phyloP scores from a whole-genome alignment of 2,888 invertebrate species.

The Spodoptera picta region DNA sequence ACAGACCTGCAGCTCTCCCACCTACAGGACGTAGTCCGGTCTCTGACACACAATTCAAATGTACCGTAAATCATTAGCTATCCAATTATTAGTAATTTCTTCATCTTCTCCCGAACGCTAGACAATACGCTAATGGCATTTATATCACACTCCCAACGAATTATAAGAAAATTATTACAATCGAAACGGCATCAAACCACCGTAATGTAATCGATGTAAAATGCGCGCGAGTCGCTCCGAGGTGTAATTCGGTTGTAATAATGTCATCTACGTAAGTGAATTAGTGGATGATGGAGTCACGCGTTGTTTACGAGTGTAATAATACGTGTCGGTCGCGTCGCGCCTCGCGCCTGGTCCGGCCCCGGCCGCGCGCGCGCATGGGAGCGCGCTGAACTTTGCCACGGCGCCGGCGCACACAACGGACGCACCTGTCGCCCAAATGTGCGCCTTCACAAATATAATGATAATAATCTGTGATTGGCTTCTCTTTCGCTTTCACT shows the following conservation, averaged over 20 bases:
- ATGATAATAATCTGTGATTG: constrained; percentile 27
- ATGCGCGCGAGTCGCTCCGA: constrained; percentile 53
- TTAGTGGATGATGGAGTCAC: constrained; percentile 74
- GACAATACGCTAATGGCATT: constrained; percentile 64
- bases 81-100: constrained; percentile 57
- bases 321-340: constrained; percentile 52
- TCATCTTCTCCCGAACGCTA: constrained; percentile 45
- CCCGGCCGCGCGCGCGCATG: constrained; percentile 53
- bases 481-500: constrained; percentile 20
- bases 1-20: neutral
- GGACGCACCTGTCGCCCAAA: constrained; percentile 56
- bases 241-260: constrained; percentile 73
- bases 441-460: constrained; percentile 22
- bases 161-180: constrained; percentile 70
- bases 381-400: constrained; percentile 72
- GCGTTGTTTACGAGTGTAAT: constrained; percentile 73
- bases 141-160: constrained; percentile 62
- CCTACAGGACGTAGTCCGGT: neutral
- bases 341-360: constrained; percentile 19
- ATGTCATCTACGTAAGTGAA: constrained; percentile 75
- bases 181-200: constrained; percentile 69
- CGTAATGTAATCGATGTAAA: constrained; percentile 63
- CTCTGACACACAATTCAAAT: neutral
- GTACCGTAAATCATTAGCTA: constrained; percentile 10
- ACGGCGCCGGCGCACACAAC: constrained; percentile 46